Evolutionary conservation across 92 coral and sea anemone species (phyloP).

Genomic region (Siderastrea siderea): DNA sequence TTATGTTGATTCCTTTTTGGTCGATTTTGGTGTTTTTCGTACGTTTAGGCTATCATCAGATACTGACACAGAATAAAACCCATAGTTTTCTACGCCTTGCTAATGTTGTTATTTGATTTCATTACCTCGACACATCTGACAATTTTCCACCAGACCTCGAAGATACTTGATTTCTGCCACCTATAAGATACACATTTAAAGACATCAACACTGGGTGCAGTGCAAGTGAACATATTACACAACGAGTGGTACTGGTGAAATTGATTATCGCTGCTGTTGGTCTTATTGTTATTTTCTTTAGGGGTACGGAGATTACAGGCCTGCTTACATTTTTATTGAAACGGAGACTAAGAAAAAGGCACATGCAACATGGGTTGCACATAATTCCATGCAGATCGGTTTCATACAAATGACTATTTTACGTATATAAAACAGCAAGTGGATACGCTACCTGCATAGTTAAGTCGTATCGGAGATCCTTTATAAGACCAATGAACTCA

Average conservation of each 20-base stretch:
- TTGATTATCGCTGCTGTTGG: no score
- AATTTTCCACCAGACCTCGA: conserved; percentile 86
- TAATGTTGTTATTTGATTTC: background rate
- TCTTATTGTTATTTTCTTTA: no score
- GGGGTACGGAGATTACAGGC: no score
- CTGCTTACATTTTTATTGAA: no score
- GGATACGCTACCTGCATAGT: conserved; percentile 83
- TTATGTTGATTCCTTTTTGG: no score
- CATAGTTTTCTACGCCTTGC: background rate
- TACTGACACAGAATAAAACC: no score
- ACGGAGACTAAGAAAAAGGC: background rate
- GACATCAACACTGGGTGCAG: background rate
- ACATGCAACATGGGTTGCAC: background rate
- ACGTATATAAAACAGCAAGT: background rate
- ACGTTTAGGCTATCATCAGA: no score
- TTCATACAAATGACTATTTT: background rate
- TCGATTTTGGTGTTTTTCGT: no score
- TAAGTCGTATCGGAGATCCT: conserved; percentile 93
- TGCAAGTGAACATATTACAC: background rate
- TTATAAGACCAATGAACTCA: conserved; percentile 82
- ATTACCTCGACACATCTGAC: conserved; percentile 98
- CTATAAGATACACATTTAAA: conserved; percentile 27
- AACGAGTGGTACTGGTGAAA: no score
- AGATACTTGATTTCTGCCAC: conserved; percentile 91
- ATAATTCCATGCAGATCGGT: background rate